Evolutionary conservation across 2,797 vertebrate genomes (phyloP).

Genomic region (Microcaecilia unicolor): DNA sequence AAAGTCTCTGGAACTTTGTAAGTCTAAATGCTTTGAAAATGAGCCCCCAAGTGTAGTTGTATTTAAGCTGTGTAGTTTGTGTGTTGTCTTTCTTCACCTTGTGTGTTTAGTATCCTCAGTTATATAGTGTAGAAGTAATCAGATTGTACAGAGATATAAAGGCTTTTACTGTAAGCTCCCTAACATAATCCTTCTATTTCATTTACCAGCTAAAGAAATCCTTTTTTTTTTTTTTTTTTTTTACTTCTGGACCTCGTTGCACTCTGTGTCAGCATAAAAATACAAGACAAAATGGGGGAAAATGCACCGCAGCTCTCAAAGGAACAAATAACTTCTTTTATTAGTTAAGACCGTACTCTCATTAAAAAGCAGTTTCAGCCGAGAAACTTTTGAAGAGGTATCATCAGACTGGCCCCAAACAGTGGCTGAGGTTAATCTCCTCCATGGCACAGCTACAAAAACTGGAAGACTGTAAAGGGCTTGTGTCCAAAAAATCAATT

Average conservation of each 20-base stretch:
- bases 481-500: slow-evolving; percentile 67
- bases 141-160: no score
- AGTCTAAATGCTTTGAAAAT: no score
- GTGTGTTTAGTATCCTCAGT: no score
- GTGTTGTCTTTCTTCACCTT: no score
- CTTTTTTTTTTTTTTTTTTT: slow-evolving; percentile 7
- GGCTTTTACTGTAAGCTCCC: no score
- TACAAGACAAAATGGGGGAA: slow-evolving; percentile 46
- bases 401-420: slow-evolving; percentile 39
- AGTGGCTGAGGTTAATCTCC: slow-evolving; percentile 53
- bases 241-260: slow-evolving; percentile 35
- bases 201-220: no score
- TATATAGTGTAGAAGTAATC: no score
- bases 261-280: slow-evolving; percentile 42
- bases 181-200: slow-evolving; percentile 36
- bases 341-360: slow-evolving; percentile 40
- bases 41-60: no score
- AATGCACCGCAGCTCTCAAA: slow-evolving; percentile 41
- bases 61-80: no score
- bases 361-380: slow-evolving; percentile 44
- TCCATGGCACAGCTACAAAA: slow-evolving; percentile 42
- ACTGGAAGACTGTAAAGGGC: slow-evolving; percentile 50
- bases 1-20: no score
- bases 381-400: slow-evolving; percentile 47
- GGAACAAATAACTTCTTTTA: slow-evolving; percentile 44